phyloP scores from a whole-genome alignment of 2,113 vertebrate species.

The Coturnix japonica region DNA sequence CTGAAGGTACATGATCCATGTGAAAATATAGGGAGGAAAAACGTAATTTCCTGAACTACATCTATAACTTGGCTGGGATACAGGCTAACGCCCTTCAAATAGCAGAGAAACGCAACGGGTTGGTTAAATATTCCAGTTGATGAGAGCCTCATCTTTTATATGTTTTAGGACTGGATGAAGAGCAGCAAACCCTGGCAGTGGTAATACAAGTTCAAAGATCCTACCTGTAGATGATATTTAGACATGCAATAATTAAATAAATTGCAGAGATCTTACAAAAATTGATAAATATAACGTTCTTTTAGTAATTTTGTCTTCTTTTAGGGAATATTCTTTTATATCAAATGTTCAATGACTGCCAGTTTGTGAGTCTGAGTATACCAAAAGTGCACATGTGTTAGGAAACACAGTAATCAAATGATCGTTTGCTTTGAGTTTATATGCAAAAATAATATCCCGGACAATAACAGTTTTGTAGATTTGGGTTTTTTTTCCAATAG shows the following conservation, averaged over 20 bases:
- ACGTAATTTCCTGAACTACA: neutral
- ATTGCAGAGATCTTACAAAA: neutral
- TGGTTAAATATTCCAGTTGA: neutral
- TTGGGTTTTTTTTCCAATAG: neutral
- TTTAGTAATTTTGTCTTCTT: neutral
- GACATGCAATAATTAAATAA: neutral
- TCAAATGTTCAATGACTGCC: neutral
- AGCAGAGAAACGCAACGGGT: neutral
- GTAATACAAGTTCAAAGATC: neutral
- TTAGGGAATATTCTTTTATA: neutral
- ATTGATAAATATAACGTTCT: rapidly evolving
- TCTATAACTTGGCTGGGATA: neutral
- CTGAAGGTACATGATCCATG: neutral
- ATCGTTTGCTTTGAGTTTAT: neutral
- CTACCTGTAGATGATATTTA: neutral
- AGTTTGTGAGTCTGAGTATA: neutral
- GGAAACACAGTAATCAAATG: neutral
- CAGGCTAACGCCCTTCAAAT: neutral
- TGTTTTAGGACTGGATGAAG: neutral
- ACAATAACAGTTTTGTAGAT: neutral
- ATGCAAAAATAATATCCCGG: neutral
- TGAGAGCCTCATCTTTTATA: neutral
- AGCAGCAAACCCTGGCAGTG: neutral
- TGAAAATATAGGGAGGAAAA: neutral
- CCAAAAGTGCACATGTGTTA: neutral